Percentiles rank a stretch among this genome's conserved stretches.
These are phyloP conservation scores for Eustalomyia histrio DNA, from an alignment of 2,888 invertebrate species.

Conservation along the genomic window DNA sequence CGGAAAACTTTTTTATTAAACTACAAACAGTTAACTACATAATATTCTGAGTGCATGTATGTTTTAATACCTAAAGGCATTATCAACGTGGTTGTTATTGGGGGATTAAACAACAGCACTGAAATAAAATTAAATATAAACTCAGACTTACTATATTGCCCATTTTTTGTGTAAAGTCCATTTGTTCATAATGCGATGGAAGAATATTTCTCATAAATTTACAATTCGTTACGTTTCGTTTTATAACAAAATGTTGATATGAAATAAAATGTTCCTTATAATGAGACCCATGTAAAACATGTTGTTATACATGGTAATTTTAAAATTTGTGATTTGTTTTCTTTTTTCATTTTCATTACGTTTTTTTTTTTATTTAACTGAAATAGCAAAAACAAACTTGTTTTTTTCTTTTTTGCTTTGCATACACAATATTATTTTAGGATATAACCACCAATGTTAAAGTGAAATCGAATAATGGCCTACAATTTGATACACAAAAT, in stretches of 20 bases:
- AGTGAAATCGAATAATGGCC: too few relatives aligned
- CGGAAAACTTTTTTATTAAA: too few relatives aligned
- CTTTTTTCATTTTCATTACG: slow-evolving; percentile 24
- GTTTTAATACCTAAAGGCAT: slow-evolving; percentile 52
- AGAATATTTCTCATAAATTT: slow-evolving; percentile 68
- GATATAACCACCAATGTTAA: too few relatives aligned
- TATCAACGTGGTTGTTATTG: slow-evolving; percentile 53
- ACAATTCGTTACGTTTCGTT: slow-evolving; percentile 69
- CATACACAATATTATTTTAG: too few relatives aligned
- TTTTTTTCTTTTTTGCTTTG: too few relatives aligned
- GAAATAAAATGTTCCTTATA: slow-evolving; percentile 54
- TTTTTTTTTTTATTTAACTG: neutral
- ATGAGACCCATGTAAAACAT: slow-evolving; percentile 59
- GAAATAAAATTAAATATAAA: slow-evolving; percentile 8
- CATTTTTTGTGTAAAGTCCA: slow-evolving; percentile 35
- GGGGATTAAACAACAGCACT: slow-evolving; percentile 41
- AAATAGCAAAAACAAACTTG: too few relatives aligned
- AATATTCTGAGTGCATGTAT: too few relatives aligned
- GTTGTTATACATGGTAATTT: slow-evolving; percentile 61
- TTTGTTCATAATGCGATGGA: slow-evolving; percentile 43
- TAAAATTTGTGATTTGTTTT: slow-evolving; percentile 47
- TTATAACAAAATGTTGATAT: slow-evolving; percentile 45
- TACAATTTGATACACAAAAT: too few relatives aligned
- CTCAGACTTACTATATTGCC: slow-evolving; percentile 11
- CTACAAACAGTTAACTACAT: too few relatives aligned